phyloP scores from a whole-genome alignment of 2,113 vertebrate genomes.

The Lamprotornis superbus region DNA sequence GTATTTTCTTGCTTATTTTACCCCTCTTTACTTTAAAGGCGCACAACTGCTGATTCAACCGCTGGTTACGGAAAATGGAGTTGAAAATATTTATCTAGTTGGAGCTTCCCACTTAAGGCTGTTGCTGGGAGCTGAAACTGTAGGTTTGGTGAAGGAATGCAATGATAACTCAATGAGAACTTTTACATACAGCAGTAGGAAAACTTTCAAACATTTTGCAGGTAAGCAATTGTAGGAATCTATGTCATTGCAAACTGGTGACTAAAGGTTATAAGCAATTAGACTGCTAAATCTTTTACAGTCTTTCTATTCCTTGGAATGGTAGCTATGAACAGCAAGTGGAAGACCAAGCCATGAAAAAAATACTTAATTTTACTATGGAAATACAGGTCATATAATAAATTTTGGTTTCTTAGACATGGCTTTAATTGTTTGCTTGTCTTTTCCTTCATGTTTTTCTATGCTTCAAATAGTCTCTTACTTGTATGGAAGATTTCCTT shows the following conservation, averaged over 20 bases:
- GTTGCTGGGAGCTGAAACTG: slow-evolving; percentile 86
- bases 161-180: slow-evolving; percentile 87
- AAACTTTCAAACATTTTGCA: slow-evolving; percentile 85
- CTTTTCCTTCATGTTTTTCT: background rate
- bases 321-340: background rate
- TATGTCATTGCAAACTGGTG: background rate
- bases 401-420: background rate
- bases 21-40: slow-evolving; percentile 73
- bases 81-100: slow-evolving; percentile 84
- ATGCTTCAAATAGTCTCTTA: background rate
- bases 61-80: slow-evolving; percentile 67
- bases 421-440: background rate
- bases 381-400: background rate
- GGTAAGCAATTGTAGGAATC: slow-evolving; percentile 64
- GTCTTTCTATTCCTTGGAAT: background rate
- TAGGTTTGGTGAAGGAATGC: slow-evolving; percentile 92
- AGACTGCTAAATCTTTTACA: rapidly evolving
- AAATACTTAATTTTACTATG: background rate
- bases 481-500: background rate
- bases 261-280: background rate
- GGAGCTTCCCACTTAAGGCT: slow-evolving; percentile 82
- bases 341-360: background rate
- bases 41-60: slow-evolving; percentile 86
- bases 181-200: slow-evolving; percentile 84
- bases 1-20: background rate